Evolutionary conservation across 1,140 invertebrate genomes (phyloP).

Genomic region (Nebria ingens): DNA sequence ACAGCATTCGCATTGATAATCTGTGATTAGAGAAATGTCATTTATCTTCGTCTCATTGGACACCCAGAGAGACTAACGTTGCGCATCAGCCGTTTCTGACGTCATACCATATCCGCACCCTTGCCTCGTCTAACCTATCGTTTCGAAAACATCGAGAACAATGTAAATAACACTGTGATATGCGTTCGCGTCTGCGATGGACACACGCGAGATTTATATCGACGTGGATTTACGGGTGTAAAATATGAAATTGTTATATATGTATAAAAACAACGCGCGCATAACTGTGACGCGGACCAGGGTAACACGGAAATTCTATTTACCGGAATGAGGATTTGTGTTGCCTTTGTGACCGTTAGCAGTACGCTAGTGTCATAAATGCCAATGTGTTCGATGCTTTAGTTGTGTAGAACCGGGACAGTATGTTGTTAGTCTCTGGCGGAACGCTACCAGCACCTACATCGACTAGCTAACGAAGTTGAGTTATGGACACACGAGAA

Average conservation of each 20-base stretch:
- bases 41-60: not conserved
- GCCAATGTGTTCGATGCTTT: not conserved
- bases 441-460: not conserved
- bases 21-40: not conserved
- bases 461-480: not conserved
- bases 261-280: not conserved
- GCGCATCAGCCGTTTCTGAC: not conserved
- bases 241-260: not conserved
- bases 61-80: not conserved
- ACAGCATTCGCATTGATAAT: not conserved
- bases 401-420: not conserved
- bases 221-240: not conserved
- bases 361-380: not conserved
- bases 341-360: not conserved
- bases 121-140: too few relatives aligned
- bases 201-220: not conserved
- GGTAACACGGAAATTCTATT: not conserved
- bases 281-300: not conserved
- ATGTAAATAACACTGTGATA: not conserved
- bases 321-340: not conserved
- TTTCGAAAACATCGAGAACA: too few relatives aligned
- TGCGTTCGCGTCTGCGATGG: not conserved
- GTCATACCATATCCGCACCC: not conserved
- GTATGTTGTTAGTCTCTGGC: slow-evolving; percentile 3
- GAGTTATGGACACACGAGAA: not conserved